Base-by-base conservation (phyloP, 1,140 invertebrate genomes). In the Hypothenemus hampei region DNA sequence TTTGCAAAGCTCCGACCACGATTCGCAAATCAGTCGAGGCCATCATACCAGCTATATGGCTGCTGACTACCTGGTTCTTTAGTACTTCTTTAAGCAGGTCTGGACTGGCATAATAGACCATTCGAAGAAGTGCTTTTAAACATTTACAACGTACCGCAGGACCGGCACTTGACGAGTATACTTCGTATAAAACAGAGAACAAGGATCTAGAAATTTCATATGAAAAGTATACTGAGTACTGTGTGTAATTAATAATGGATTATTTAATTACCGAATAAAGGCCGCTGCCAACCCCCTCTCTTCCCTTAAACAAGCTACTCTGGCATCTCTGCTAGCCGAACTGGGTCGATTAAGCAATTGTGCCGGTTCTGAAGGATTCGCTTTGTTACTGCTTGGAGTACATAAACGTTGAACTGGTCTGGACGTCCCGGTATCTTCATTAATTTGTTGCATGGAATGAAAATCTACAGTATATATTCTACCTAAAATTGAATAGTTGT, bases 1-100 rank as follows among this genome's bases (percentile, higher is more conserved):
- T 91, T 75, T 98, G 95, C 31, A 98, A 73, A n/a, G 93, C 93
- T 46, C 92, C 92, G 39, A 98, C 94, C 18, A 97, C 93, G 64
- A 98, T 97, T 65, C 93, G 84, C 36, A 97, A 77, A 77, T 98
- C 94, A 65, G 86, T 88, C 0, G 94, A 97, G 0, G 93, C 93
- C 80, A 98, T 82, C 95, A 98, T 98, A 31, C 93, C 92, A 24
- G 95, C 94, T 65, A 98, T 93, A 70, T 98, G 93, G 62, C 93
- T 97, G 16, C 93, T 95, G 15, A 98, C 92, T 53, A 93, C 80
- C 78, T 97, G 92, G 72, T 90, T 91, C 70, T 93, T 92, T 6
- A 97, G 75, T 45, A 95, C 90, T 64, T 89, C 85, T 62, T 87
- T 83, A 13, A 97, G 77, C 50, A 95, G 78, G 65, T 92, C 84